A percentile compares a stretch with the other conserved stretches of the same genome.
These are phyloP conservation scores for Papio anubis DNA, from an alignment of 2,113 vertebrate species.

Conservation along the genomic window DNA sequence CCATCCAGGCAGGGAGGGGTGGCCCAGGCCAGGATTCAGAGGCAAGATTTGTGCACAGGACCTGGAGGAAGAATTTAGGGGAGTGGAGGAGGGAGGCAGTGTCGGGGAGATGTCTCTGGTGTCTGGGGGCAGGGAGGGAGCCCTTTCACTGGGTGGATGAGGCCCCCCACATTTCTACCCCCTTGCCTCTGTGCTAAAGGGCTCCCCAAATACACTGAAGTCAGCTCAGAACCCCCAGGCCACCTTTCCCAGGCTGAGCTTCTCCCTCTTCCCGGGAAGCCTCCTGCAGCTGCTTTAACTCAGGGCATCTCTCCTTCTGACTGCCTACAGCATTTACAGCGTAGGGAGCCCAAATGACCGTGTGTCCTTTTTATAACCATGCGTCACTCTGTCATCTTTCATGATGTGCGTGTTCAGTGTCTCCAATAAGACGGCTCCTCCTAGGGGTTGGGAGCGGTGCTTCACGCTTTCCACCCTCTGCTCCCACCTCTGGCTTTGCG, in stretches of 20 bases:
- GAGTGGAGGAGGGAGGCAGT: no score
- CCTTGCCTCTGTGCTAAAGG: background rate
- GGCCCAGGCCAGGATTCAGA: background rate
- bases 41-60: background rate
- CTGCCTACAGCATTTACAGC: accelerated
- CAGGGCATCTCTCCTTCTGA: background rate
- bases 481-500: background rate
- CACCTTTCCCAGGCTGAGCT: background rate
- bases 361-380: accelerated
- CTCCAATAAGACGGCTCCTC: background rate
- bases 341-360: background rate
- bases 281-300: background rate
- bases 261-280: background rate
- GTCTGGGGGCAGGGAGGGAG: no score
- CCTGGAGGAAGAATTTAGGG: background rate
- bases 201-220: background rate
- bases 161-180: background rate
- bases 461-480: background rate
- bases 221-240: background rate
- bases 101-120: background rate
- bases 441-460: background rate
- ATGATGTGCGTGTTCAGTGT: background rate
- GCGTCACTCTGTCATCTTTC: background rate
- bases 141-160: background rate
- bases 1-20: no score